phyloP scores from a whole-genome alignment of 2,113 vertebrate genomes.

The Rhabdornis inornatus region DNA sequence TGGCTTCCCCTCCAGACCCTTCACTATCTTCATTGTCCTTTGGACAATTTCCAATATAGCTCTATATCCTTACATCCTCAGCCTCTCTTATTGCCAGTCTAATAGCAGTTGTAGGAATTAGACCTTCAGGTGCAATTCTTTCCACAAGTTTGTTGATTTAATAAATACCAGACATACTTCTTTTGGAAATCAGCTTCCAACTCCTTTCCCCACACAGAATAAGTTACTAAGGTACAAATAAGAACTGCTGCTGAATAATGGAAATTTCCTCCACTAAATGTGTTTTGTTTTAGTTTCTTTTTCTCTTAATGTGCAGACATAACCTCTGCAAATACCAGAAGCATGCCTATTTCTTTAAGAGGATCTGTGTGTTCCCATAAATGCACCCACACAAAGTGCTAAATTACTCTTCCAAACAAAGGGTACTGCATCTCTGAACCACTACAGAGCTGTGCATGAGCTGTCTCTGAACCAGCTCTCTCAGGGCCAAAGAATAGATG shows the following conservation, averaged over 20 bases:
- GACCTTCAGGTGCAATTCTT: background rate
- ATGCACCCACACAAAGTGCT: constrained; percentile 6
- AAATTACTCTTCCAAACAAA: constrained; percentile 10
- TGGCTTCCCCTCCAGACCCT: background rate
- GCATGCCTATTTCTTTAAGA: background rate
- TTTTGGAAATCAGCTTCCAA: background rate
- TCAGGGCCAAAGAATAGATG: background rate
- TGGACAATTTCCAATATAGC: background rate
- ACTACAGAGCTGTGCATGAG: background rate
- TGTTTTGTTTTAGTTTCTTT: background rate
- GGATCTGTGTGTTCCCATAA: background rate
- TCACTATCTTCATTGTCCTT: background rate
- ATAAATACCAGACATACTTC: background rate
- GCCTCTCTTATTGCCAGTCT: background rate
- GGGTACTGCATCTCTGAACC: background rate
- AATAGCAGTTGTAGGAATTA: background rate
- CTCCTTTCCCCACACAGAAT: background rate
- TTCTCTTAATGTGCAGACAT: background rate
- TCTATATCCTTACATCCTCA: background rate
- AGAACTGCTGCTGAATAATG: background rate
- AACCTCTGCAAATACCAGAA: background rate
- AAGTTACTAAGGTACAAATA: background rate
- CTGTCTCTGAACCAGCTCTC: background rate
- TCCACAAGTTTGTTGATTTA: background rate
- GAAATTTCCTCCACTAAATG: background rate